Evolutionary conservation across 2,888 invertebrate genomes (phyloP), one percentile per base, ranked within the genome.

Genomic region (Drosophila ustulata): DNA sequence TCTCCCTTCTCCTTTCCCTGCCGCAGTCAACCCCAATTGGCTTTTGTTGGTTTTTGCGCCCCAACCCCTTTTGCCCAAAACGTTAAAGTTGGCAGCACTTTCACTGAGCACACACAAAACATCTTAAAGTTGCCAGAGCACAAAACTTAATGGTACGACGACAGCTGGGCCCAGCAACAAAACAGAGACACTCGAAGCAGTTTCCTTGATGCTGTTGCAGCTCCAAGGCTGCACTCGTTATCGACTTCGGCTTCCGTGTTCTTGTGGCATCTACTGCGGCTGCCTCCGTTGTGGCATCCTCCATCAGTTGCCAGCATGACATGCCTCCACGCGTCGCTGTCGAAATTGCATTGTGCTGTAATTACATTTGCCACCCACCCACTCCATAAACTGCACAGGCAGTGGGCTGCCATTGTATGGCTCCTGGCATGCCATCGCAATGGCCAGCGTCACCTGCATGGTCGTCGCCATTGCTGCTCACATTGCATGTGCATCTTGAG

Each of bases 311-410:
- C 26, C 45, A 51, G 9, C 43, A 25, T 39, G 43, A n/a, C 61
- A 75, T 57, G 50, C 73, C 63, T 55, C 63, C 57, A 51, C 61
- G 62, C 66, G 66, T 69, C 71, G 63, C 75, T 71, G 66, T 64
- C 82, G 83, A 83, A 85, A 88, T 85, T 85, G 88, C 84, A 85
- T 85, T 85, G 84, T 88, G 88, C 80, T 76, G 83, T 85, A 85
- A 85, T 85, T 85, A 85, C 87, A 88, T 85, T 85, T 88, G 59
- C 78, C 70, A 39, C 61, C 78, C 70, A 39, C 61, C 69, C 63
- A 46, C 51, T 63, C 51, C 71, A 58, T 56, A 56, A 67, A 73
- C 67, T 65, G 58, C 11, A 18, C 23, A 4, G n/a, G 6, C 25
- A 23, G n/a, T 41, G 47, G 37, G 53, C 64, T 76, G 59, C 87